Conservation (phyloP, 2,888 invertebrate species). For the Eremobia ochroleuca region DNA sequence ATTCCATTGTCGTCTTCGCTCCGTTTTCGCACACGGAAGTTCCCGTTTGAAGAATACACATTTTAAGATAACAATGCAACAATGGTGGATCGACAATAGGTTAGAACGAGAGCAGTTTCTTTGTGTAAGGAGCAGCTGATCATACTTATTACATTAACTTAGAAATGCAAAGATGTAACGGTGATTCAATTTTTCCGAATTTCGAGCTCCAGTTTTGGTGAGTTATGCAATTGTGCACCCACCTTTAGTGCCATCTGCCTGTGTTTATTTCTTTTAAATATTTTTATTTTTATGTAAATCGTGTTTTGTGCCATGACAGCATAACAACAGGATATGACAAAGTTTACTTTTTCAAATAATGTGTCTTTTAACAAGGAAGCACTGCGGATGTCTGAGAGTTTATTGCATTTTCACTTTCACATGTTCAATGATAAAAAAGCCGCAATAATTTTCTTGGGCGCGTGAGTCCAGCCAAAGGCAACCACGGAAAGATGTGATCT, state of each 20-base stretch:
- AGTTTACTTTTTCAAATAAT: not conserved
- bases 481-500: too few relatives aligned
- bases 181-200: constrained; percentile 78
- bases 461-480: too few relatives aligned
- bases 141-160: constrained; percentile 77
- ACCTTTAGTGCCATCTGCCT: constrained; percentile 65
- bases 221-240: constrained; percentile 63
- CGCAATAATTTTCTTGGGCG: too few relatives aligned
- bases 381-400: not conserved
- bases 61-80: constrained; percentile 85
- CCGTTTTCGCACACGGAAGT: constrained; percentile 89
- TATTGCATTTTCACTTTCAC: constrained; percentile 1
- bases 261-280: constrained; percentile 57
- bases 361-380: constrained; percentile 6
- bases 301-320: constrained; percentile 15
- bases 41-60: constrained; percentile 82
- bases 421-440: constrained; percentile 3
- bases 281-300: constrained; percentile 58
- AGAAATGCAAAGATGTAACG: constrained; percentile 76
- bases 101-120: constrained; percentile 82
- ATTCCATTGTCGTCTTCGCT: constrained; percentile 76
- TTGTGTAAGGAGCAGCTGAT: constrained; percentile 86
- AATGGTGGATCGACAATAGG: constrained; percentile 83
- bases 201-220: constrained; percentile 73
- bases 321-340: constrained; percentile 29